Percentiles rank a stretch among this genome's conserved stretches.
These are phyloP conservation scores for Pogoniulus pusillus DNA, from an alignment of 2,797 vertebrate species.

Conservation along the genomic window DNA sequence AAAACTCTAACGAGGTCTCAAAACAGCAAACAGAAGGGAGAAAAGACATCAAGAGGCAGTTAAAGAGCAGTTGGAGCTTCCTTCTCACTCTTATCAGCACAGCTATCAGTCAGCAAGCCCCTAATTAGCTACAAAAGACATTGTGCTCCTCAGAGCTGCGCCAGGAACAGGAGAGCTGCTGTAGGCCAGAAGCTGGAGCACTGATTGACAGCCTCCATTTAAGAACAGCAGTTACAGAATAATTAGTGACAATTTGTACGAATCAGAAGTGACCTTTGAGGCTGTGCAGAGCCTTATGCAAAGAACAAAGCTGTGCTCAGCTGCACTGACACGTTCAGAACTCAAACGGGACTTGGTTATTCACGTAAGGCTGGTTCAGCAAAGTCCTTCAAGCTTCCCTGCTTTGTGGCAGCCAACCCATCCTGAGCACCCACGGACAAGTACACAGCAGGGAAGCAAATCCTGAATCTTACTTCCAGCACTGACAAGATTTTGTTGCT, in stretches of 20 bases:
- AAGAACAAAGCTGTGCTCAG: neutral
- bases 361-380: neutral
- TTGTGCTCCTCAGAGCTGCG: slow-evolving; percentile 22
- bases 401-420: neutral
- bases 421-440: neutral
- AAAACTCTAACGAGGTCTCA: slow-evolving; percentile 39
- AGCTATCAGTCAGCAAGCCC: slow-evolving; percentile 50
- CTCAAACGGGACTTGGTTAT: rapidly evolving
- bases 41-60: slow-evolving; percentile 36
- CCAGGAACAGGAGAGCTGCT: neutral
- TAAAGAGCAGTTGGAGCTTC: slow-evolving; percentile 51
- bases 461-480: rapidly evolving
- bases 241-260: slow-evolving; percentile 16
- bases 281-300: neutral
- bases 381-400: neutral
- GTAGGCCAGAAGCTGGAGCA: neutral
- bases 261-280: neutral
- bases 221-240: neutral
- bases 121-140: slow-evolving; percentile 41
- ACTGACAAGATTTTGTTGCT: neutral
- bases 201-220: neutral
- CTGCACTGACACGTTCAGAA: neutral
- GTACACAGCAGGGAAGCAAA: neutral
- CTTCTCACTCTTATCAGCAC: slow-evolving; percentile 47
- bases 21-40: neutral